Evolutionary conservation across 2,797 vertebrate genomes (phyloP), one percentile per base, ranked within the genome.

Genomic region (Rallus crepitans): DNA sequence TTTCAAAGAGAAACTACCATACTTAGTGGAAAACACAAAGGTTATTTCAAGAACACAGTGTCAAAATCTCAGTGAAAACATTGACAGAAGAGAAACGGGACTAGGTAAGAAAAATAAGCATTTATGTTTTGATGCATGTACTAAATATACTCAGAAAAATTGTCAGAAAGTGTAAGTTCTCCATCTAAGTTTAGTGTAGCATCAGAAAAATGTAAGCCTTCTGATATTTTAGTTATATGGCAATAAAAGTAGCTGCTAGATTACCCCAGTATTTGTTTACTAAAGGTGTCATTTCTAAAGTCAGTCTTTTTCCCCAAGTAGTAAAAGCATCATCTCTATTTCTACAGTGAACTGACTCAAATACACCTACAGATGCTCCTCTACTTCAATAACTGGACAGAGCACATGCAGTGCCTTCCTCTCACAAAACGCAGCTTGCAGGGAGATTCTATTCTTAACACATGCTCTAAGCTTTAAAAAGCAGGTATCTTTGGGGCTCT

Each of bases 71-170:
- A 63, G 15, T 93, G 77, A 77, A 70, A 91, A 89, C 37, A 77
- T 27, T 53, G 56, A 81, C 68, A 89, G 31, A 60, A 89, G 69
- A 93, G 77, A 96, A 94, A 70, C 18, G 53, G 80, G n/a, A 69
- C 65, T 60, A 95, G 98, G 98, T 98, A 96, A 97, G 97, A 91
- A 96, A 93, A 89, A 87, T 0, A 87, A 82, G 20, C 19, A 61
- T 90, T 89, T 76, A 33, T 56, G 15, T 66, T 96, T 81, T 82
- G 68, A 77, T 84, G 30, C 16, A 64, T 14, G 9, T 37, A 77
- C 23, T 42, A 28, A 76, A 39, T 80, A 50, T 61, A 39, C 82
- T 61, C 72, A 24, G 21, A 75, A 63, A 92, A 75, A 57, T 6
- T 9, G 55, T 6, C 28, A 75, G 77, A 73, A 55, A 19, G 35